These are phyloP conservation scores for Anastrepha obliqua DNA, from an alignment of 1,140 invertebrate species.

Conservation along the genomic window DNA sequence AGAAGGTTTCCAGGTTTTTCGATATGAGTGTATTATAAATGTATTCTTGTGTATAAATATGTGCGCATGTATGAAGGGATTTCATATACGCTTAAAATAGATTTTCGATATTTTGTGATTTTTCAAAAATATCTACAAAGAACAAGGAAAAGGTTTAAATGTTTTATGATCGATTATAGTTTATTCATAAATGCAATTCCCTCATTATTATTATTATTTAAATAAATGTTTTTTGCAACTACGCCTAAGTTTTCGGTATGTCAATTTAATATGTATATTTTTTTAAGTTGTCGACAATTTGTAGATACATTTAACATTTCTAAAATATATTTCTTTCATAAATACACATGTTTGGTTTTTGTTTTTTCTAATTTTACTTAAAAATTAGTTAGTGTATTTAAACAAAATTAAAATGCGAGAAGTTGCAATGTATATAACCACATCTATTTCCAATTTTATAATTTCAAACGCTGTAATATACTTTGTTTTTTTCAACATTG, in stretches of 20 bases:
- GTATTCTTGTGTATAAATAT: constrained; percentile 1
- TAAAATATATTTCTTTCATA: constrained; percentile 23
- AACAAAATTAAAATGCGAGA: background rate
- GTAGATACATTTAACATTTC: constrained; percentile 36
- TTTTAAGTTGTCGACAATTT: constrained; percentile 9
- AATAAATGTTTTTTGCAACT: background rate
- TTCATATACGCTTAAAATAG: background rate
- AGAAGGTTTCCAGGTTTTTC: background rate
- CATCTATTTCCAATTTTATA: background rate
- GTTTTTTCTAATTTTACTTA: background rate
- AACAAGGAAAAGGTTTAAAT: constrained; percentile 6
- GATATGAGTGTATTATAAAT: background rate
- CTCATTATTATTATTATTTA: constrained; percentile 1
- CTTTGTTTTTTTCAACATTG: background rate
- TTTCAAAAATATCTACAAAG: constrained; percentile 13
- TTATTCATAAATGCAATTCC: constrained; percentile 44
- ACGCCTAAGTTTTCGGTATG: background rate
- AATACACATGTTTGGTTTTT: background rate
- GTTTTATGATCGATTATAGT: background rate
- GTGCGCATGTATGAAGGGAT: background rate
- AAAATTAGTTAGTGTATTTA: background rate
- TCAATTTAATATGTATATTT: background rate
- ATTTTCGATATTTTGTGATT: background rate
- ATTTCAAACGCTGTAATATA: background rate
- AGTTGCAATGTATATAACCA: background rate